phyloP scores from a whole-genome alignment of 2,113 vertebrate genomes.

The Elephantulus edwardii region DNA sequence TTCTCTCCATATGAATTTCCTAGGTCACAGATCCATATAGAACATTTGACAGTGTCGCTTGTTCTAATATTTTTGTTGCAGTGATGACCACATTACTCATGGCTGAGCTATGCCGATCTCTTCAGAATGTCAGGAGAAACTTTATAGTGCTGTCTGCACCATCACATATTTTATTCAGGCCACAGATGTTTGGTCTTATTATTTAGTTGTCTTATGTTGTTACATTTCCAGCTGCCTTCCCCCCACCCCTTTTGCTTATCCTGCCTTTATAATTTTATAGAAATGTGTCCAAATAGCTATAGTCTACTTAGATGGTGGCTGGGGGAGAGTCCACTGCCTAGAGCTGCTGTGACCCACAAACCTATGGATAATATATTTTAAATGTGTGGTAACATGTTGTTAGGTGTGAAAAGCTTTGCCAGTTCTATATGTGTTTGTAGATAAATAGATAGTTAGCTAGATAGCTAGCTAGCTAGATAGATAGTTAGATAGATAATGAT shows the following conservation, averaged over 20 bases:
- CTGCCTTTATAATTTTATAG: background rate
- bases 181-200: slow-evolving; percentile 9
- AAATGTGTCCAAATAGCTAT: background rate
- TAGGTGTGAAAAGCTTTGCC: background rate
- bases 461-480: too few species aligned
- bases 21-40: slow-evolving; percentile 17
- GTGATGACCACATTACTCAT: background rate
- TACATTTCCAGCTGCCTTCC: background rate
- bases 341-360: background rate
- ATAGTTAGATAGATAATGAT: too few species aligned
- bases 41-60: background rate
- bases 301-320: background rate
- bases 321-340: background rate
- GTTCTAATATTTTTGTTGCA: background rate
- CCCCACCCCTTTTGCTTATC: background rate
- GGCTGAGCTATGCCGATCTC: background rate
- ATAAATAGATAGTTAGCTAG: too few species aligned
- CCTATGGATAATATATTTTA: background rate
- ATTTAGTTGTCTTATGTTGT: slow-evolving; percentile 27
- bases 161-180: slow-evolving; percentile 17
- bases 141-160: background rate
- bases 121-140: background rate
- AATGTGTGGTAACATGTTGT: background rate
- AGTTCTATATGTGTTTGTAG: too few species aligned
- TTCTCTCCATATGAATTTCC: background rate